Base-by-base conservation (phyloP, 2,888 invertebrate genomes). In the Torymus auratus region DNA sequence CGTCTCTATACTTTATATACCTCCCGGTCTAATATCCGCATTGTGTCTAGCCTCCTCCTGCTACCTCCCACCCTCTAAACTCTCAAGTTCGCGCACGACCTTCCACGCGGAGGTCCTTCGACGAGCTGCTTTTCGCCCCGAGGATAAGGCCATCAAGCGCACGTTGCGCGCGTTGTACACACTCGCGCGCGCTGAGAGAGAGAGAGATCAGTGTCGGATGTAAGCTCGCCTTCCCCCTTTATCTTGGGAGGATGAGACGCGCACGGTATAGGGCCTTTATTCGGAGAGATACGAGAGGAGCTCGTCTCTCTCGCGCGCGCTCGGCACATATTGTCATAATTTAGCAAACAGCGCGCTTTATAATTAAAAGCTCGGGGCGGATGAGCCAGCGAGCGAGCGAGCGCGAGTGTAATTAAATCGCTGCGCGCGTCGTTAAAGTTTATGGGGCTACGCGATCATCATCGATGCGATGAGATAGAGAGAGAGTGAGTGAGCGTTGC, bases 71-170 rank as follows among this genome's bases (percentile, higher is more conserved):
- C 86, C 85, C 86, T 86, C 87, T 87, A 86, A 86, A 87, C 87
- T 87, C 85, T 84, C 86, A 78, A 85, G 86, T 84, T 84, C 83
- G 80, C 79, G 80, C 41, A 52, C 50, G 50, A 17, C 72, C 56
- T 70, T 70, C 20, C 50, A n/a, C 0, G 55, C 52, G 41, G 41
- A 69, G 62, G 72, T 78, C 71, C 60, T 62, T 41, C 65, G 62
- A 50, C 75, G 53, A 53, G 56, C 58, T 56, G 50, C 58, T 61
- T 86, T 86, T 86, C 87, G 86, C 86, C 88, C 86, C 82, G 81
- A 85, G 87, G 88, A 88, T 88, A 88, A 86, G 88, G 88, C 89
- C 87, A 90, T 90, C 90, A 89, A 89, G 86, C 88, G 87, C 89
- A 90, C 88, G 87, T 86, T 88, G 82, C 72, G 82, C 78, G 61